These are phyloP conservation scores for Araneus ventricosus DNA, from an alignment of 1,140 invertebrate genomes.

Conservation along the genomic window DNA sequence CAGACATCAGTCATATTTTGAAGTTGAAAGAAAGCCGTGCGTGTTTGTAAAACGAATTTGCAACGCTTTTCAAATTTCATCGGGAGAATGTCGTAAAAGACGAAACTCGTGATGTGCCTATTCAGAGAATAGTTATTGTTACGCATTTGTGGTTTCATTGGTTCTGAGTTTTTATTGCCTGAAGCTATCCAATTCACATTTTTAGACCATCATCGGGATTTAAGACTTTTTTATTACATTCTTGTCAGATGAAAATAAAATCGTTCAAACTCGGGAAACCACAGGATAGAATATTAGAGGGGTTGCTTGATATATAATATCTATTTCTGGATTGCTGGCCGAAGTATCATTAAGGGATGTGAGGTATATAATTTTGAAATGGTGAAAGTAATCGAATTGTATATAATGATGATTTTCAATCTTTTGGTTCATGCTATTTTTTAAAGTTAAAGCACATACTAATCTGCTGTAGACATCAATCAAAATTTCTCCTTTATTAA, in stretches of 20 bases:
- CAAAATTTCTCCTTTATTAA: too few relatives aligned
- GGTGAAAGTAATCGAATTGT: too few relatives aligned
- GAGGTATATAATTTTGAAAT: too few relatives aligned
- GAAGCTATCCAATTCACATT: neutral
- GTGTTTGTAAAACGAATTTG: neutral
- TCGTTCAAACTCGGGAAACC: neutral
- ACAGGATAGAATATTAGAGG: neutral
- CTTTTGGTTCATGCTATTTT: too few relatives aligned
- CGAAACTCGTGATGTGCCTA: neutral
- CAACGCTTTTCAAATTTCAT: slow-evolving; percentile 2
- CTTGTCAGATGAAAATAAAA: neutral
- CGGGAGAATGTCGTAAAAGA: neutral
- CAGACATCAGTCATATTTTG: neutral
- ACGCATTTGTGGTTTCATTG: slow-evolving; percentile 17
- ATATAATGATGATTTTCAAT: too few relatives aligned
- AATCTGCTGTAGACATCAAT: too few relatives aligned
- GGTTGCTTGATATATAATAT: neutral
- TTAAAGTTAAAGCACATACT: too few relatives aligned
- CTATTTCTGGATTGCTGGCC: too few relatives aligned
- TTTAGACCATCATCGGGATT: neutral
- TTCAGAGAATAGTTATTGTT: neutral
- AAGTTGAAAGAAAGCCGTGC: neutral
- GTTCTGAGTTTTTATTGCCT: neutral
- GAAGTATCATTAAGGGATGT: too few relatives aligned
- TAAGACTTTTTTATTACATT: neutral